phyloP scores from a whole-genome alignment of 2,888 invertebrate genomes.

The Mythimna impura region DNA sequence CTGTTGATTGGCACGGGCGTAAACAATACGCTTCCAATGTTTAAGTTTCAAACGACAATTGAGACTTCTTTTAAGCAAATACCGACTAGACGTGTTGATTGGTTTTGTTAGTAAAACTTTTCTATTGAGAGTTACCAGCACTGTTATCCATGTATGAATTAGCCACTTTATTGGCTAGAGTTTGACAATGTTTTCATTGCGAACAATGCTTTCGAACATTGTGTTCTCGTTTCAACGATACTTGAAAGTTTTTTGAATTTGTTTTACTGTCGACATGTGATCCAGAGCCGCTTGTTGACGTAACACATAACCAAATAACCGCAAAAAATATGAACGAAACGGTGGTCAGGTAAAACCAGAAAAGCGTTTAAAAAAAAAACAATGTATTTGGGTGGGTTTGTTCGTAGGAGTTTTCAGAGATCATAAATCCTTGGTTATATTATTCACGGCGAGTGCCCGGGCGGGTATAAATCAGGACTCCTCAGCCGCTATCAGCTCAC shows the following conservation, averaged over 20 bases:
- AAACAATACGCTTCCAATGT: constrained; percentile 88
- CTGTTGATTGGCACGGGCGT: constrained; percentile 89
- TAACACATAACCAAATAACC: constrained; percentile 51
- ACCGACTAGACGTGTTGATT: constrained; percentile 77
- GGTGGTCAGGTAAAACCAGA: constrained; percentile 30
- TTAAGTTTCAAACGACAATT: constrained; percentile 88
- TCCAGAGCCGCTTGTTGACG: constrained; percentile 54
- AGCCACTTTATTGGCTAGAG: constrained; percentile 46
- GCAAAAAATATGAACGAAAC: constrained; percentile 50
- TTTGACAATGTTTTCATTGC: constrained; percentile 69
- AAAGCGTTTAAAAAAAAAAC: constrained; percentile 48
- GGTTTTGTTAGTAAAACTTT: constrained; percentile 75
- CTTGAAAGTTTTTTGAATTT: constrained; percentile 65
- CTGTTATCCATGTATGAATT: constrained; percentile 63
- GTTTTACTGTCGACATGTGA: constrained; percentile 65
- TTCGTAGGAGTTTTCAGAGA: constrained; percentile 64
- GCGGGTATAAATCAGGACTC: constrained; percentile 83
- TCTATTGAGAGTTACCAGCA: constrained; percentile 64
- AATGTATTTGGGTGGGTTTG: constrained; percentile 49
- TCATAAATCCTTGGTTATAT: constrained; percentile 82
- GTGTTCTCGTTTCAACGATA: constrained; percentile 69
- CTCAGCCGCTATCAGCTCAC: constrained; percentile 80
- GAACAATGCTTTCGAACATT: constrained; percentile 74
- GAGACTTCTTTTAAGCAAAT: constrained; percentile 83
- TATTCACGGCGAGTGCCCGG: constrained; percentile 86